These are phyloP conservation scores for Garra rufa DNA, from an alignment of 2,113 vertebrate genomes.

Conservation along the genomic window DNA sequence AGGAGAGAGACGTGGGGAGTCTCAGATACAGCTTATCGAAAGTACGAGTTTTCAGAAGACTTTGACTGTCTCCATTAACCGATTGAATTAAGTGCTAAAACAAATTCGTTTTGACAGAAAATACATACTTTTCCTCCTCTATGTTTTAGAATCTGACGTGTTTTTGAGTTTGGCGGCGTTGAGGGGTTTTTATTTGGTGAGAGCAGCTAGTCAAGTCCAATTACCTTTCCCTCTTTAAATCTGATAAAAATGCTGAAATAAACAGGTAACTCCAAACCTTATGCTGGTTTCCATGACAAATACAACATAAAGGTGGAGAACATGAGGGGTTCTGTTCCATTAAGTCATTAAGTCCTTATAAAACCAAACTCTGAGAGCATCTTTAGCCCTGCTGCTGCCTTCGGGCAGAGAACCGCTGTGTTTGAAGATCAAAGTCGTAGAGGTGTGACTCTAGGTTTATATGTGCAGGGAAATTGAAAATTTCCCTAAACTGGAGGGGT, in stretches of 20 bases:
- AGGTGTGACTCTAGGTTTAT: conserved; percentile 58
- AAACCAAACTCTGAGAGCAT: conserved; percentile 50
- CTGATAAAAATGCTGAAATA: conserved; percentile 26
- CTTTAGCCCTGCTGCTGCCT: conserved; percentile 46
- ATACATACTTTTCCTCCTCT: neutral
- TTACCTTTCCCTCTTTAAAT: conserved; percentile 16
- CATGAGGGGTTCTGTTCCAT: conserved; percentile 47
- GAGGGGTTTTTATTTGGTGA: neutral
- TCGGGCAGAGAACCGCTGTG: conserved; percentile 48
- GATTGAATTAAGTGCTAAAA: neutral
- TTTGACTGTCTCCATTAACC: neutral
- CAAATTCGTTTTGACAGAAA: conserved; percentile 2
- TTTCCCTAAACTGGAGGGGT: conserved; percentile 56
- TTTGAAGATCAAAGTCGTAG: conserved; percentile 59
- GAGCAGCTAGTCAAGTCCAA: neutral
- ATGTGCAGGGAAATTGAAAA: conserved; percentile 51
- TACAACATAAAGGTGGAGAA: conserved; percentile 25
- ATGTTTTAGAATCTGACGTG: neutral
- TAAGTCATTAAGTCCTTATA: conserved; percentile 51
- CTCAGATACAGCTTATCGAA: conserved; percentile 29
- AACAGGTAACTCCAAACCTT: conserved; percentile 15
- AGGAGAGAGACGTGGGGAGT: neutral
- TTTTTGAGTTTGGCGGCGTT: neutral
- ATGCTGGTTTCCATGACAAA: conserved; percentile 42
- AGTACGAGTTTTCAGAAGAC: conserved; percentile 7